A percentile compares a stretch with the other conserved stretches of the same genome.
These are phyloP conservation scores for Anomalospiza imberbis DNA, from an alignment of 2,797 vertebrate genomes.

Conservation along the genomic window DNA sequence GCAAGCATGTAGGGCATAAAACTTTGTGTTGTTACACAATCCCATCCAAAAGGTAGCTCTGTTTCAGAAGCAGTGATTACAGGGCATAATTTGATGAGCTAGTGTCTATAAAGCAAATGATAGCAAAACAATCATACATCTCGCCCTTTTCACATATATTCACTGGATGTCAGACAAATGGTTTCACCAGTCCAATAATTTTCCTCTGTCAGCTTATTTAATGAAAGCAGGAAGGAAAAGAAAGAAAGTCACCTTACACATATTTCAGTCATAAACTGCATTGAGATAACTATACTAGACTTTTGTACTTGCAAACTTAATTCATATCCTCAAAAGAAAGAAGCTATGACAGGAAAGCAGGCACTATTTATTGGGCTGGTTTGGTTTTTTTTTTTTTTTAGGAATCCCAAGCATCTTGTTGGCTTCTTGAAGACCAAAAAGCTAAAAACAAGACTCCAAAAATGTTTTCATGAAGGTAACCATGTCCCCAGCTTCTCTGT, in stretches of 20 bases:
- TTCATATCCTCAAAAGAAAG: neutral
- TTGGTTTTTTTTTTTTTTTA: neutral
- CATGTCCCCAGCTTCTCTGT: neutral
- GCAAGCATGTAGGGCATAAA: neutral
- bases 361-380: neutral
- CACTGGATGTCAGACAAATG: neutral
- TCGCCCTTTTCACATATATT: neutral
- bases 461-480: neutral
- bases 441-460: neutral
- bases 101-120: neutral
- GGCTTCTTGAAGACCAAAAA: neutral
- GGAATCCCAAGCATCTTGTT: neutral
- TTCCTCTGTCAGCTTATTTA: slow-evolving; percentile 5
- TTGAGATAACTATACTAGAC: neutral
- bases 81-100: neutral
- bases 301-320: neutral
- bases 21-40: neutral
- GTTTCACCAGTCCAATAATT: neutral
- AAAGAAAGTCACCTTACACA: slow-evolving; percentile 1
- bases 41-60: neutral
- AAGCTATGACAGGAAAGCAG: neutral
- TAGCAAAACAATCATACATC: neutral
- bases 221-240: neutral
- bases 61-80: neutral
- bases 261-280: neutral